These are phyloP conservation scores for Hiodon alosoides DNA, from an alignment of 2,113 vertebrate genomes.

Conservation along the genomic window DNA sequence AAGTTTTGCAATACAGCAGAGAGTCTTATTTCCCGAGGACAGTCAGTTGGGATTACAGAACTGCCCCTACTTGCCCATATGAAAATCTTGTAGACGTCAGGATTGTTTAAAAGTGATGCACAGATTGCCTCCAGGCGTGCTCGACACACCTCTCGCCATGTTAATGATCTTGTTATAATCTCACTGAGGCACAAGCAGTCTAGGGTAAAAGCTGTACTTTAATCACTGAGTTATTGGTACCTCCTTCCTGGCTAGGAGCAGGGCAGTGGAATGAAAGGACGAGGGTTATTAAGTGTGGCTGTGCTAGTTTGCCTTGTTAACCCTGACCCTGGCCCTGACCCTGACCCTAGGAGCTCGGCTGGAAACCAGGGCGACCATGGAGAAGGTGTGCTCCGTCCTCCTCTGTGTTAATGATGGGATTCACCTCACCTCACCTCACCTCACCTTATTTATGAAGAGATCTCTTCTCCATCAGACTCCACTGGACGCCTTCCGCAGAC, in stretches of 20 bases:
- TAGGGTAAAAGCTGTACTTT: not conserved
- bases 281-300: not conserved
- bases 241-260: not conserved
- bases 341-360: not conserved
- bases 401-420: too few relatives aligned
- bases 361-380: not conserved
- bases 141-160: not conserved
- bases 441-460: too few relatives aligned
- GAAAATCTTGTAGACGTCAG: not conserved
- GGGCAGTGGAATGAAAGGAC: not conserved
- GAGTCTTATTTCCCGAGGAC: not conserved
- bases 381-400: too few relatives aligned
- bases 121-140: not conserved
- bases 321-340: not conserved
- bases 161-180: too few relatives aligned
- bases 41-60: not conserved
- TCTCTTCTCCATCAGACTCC: too few relatives aligned
- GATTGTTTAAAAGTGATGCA: not conserved
- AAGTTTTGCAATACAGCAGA: not conserved
- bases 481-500: too few relatives aligned
- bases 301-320: not conserved
- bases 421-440: too few relatives aligned
- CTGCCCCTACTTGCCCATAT: not conserved
- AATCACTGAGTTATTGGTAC: not conserved
- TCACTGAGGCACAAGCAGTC: not conserved